Evolutionary conservation across 1,140 invertebrate genomes (phyloP), one percentile per base, ranked within the genome.

Genomic region (Ostrea denselamellosa): DNA sequence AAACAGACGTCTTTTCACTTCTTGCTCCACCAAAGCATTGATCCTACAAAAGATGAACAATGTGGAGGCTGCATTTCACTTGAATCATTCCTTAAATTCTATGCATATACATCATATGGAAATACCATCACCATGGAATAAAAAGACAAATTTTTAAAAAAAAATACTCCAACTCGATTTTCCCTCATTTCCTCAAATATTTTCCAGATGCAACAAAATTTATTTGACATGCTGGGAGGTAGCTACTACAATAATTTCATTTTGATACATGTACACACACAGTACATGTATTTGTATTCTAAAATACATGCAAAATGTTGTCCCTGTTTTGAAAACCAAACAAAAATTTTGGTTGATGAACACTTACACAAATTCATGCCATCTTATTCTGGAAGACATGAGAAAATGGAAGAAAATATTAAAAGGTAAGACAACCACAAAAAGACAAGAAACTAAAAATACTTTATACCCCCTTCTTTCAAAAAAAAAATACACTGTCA

Each of bases 1-100:
- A 89, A 94, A 92, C 87, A 95, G 91, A 65, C 95, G 90, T 65
- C 94, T 89, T 85, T 95, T 94, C 17, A 95, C 95, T 91, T 95
- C 95, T 54, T 94, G 93, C 87, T 95, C 95, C 22, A 95, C 94
- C 22, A 95, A 89, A 53, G 89, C 90, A 84, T 94, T 95, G 34
- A 95, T 93, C 83, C 93, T 94, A 83, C 28, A 91, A 86, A 58
- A 87, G 58, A 34, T 77, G 2, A 77, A 77, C 28, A 25, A 9
- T 28, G 12, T 28, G 9, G 25, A 71, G 34, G 34, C 34, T 44
- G 34, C 34, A 44, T 44, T 5, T 44, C 34, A 44, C 14, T 19
- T 62, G 58, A 62, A 62, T 19, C 14, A 12, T 62, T n/a, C 19
- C n/a, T n/a, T n/a, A n/a, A n/a, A n/a, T n/a, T n/a, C n/a, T n/a